Evolutionary conservation across 2,797 vertebrate species (phyloP).

Genomic region (Falco berigora): DNA sequence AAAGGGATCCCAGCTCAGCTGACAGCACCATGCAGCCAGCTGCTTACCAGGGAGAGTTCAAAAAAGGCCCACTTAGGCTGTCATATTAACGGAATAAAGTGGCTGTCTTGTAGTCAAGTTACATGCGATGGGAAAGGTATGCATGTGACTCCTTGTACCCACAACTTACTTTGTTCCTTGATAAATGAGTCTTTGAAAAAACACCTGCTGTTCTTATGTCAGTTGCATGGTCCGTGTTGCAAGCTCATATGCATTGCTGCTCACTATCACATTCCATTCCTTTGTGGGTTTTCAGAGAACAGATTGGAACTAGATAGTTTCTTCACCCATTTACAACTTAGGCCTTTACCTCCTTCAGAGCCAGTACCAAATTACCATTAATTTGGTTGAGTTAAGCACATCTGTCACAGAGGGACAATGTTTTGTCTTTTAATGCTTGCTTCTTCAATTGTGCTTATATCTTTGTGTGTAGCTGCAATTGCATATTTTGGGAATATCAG

Average conservation of each 20-base stretch:
- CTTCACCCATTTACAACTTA: accelerated
- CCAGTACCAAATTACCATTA: accelerated
- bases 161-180: neutral
- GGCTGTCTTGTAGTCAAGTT: neutral
- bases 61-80: neutral
- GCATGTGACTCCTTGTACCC: neutral
- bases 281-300: neutral
- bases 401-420: neutral
- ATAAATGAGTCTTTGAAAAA: neutral
- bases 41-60: neutral
- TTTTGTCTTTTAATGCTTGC: neutral
- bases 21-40: neutral
- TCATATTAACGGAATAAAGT: neutral
- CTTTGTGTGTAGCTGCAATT: neutral
- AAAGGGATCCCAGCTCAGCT: neutral
- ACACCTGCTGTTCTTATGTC: neutral
- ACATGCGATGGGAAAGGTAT: neutral
- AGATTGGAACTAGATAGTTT: neutral
- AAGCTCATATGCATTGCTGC: neutral
- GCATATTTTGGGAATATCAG: neutral
- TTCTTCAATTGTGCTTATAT: neutral
- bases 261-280: neutral
- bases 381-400: neutral
- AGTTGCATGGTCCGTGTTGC: neutral
- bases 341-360: neutral